Conservation (phyloP, 2,113 vertebrate species). For the Felis chaus region DNA sequence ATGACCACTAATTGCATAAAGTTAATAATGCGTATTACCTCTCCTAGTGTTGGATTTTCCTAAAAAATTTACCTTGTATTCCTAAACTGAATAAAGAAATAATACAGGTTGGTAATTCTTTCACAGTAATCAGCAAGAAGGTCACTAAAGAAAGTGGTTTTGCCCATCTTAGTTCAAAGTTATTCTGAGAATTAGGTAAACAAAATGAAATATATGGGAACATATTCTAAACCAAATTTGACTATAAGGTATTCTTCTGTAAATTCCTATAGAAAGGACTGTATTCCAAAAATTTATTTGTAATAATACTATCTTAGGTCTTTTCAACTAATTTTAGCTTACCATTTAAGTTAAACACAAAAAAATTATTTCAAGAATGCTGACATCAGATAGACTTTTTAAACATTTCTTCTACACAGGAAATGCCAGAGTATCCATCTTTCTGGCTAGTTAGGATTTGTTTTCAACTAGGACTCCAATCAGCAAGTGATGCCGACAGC, state of each 20-base stretch:
- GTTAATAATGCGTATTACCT: not conserved
- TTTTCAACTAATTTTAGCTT: not conserved
- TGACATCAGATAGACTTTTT: not conserved
- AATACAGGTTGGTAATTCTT: not conserved
- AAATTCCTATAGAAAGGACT: not conserved
- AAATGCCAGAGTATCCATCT: not conserved
- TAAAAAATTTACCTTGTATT: not conserved
- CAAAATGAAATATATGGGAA: not conserved
- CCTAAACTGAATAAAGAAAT: not conserved
- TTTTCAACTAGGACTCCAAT: not conserved
- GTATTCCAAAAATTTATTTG: not conserved
- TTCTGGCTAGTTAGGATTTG: not conserved
- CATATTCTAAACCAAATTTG: not conserved
- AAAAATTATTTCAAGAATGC: not conserved
- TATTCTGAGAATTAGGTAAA: not conserved
- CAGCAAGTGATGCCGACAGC: not conserved
- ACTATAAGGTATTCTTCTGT: not conserved
- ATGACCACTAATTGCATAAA: not conserved
- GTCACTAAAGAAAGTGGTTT: not conserved
- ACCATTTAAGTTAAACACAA: not conserved
- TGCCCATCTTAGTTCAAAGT: not conserved
- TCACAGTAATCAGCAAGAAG: not conserved
- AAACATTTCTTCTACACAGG: not conserved
- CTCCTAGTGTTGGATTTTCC: not conserved
- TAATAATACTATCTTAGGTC: not conserved